Percentiles rank a stretch among this genome's conserved stretches.
Evolutionary conservation across 2,113 vertebrate genomes (phyloP).

Genomic region (Myotis lucifugus): DNA sequence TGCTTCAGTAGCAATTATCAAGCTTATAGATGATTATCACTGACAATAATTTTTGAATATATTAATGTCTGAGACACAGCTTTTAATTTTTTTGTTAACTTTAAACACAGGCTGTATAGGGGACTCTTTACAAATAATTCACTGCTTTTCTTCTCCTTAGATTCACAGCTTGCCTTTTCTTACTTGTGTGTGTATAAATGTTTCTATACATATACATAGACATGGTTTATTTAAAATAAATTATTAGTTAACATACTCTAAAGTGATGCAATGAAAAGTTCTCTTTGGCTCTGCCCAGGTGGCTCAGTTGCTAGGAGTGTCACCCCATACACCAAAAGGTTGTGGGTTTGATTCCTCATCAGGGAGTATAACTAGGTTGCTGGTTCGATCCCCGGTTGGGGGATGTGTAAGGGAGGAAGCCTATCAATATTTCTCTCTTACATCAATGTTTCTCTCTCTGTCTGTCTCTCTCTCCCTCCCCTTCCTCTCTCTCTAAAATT

Average conservation of each 20-base stretch:
- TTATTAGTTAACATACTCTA: not conserved
- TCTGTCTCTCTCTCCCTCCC: not conserved
- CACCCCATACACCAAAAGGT: not conserved
- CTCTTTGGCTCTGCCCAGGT: not conserved
- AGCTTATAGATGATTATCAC: not conserved
- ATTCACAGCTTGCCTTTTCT: not conserved
- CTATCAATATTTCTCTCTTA: not conserved
- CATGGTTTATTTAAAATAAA: not conserved
- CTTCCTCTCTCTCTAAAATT: not conserved
- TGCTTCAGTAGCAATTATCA: not conserved
- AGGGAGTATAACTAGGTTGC: no score
- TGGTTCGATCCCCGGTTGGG: no score
- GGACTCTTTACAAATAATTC: not conserved
- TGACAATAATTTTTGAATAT: not conserved
- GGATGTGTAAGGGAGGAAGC: not conserved
- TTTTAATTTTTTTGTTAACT: not conserved
- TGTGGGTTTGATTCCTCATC: not conserved
- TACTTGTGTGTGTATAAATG: not conserved
- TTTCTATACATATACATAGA: not conserved
- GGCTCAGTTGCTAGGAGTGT: not conserved
- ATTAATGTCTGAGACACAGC: rapidly evolving
- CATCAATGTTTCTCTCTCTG: not conserved
- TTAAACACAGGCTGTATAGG: not conserved
- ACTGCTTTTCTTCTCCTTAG: not conserved
- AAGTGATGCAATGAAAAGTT: not conserved